These are phyloP conservation scores for Elephantulus edwardii DNA, from an alignment of 2,113 vertebrate genomes.

Conservation along the genomic window DNA sequence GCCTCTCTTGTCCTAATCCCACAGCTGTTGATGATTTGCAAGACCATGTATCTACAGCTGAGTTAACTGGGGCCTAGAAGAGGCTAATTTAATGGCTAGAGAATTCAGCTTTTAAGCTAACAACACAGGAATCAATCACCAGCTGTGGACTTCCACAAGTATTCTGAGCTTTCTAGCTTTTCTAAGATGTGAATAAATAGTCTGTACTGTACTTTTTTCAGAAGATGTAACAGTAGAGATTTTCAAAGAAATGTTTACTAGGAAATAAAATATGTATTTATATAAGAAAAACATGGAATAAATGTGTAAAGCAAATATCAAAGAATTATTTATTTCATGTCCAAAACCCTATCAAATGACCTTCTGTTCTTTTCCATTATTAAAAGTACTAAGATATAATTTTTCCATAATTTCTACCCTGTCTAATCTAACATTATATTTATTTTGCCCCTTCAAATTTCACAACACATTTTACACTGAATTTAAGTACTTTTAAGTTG, in stretches of 20 bases:
- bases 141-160: not conserved
- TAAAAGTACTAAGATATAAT: not conserved
- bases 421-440: not conserved
- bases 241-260: not conserved
- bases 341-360: not conserved
- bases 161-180: not conserved
- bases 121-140: too few relatives aligned
- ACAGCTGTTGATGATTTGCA: too few relatives aligned
- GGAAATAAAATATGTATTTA: not conserved
- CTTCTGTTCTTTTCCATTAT: not conserved
- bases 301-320: not conserved
- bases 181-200: not conserved
- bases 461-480: not conserved
- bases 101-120: too few relatives aligned
- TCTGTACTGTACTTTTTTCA: not conserved
- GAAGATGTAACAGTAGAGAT: not conserved
- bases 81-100: too few relatives aligned
- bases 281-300: not conserved
- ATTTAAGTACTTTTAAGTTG: not conserved
- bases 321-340: not conserved
- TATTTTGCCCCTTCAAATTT: not conserved
- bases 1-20: too few relatives aligned
- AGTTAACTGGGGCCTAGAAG: too few relatives aligned
- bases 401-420: not conserved
- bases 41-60: too few relatives aligned